These are phyloP conservation scores for Nomada ferruginata DNA, from an alignment of 2,888 invertebrate species.

Conservation along the genomic window DNA sequence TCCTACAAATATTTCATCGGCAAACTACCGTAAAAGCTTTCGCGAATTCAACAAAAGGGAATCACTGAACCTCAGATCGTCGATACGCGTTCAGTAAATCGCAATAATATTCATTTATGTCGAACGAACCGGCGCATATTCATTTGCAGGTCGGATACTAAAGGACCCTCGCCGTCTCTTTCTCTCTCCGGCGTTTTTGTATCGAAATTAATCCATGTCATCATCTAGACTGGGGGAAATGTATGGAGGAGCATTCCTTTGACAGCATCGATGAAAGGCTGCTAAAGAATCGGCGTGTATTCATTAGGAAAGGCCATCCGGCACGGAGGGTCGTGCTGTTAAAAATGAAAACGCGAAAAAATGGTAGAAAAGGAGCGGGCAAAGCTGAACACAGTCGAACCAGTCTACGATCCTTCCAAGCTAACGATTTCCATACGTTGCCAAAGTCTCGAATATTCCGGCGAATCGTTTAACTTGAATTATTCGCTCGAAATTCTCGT, in stretches of 20 bases:
- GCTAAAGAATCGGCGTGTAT: slow-evolving; percentile 63
- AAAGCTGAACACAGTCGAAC: slow-evolving; percentile 14
- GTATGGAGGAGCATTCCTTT: slow-evolving; percentile 38
- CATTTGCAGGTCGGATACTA: not conserved
- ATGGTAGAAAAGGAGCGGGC: slow-evolving; percentile 15
- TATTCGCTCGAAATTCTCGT: not conserved
- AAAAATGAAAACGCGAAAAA: slow-evolving; percentile 59
- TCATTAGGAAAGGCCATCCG: slow-evolving; percentile 55
- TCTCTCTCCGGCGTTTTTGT: slow-evolving; percentile 8
- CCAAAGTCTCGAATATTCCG: too few species aligned
- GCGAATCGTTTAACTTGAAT: not conserved
- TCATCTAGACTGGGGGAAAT: slow-evolving; percentile 44
- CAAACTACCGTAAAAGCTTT: not conserved
- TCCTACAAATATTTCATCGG: not conserved
- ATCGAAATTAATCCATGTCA: slow-evolving; percentile 61
- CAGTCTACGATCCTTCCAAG: not conserved
- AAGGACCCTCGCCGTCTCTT: not conserved
- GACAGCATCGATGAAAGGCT: slow-evolving; percentile 59
- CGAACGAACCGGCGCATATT: not conserved
- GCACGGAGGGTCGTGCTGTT: slow-evolving; percentile 47
- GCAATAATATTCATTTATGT: slow-evolving; percentile 5
- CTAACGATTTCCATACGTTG: not conserved
- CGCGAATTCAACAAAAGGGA: not conserved
- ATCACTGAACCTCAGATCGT: not conserved
- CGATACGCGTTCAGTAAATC: not conserved